Conservation (phyloP, 2,113 vertebrate species). For the Catharus fuscescens region DNA sequence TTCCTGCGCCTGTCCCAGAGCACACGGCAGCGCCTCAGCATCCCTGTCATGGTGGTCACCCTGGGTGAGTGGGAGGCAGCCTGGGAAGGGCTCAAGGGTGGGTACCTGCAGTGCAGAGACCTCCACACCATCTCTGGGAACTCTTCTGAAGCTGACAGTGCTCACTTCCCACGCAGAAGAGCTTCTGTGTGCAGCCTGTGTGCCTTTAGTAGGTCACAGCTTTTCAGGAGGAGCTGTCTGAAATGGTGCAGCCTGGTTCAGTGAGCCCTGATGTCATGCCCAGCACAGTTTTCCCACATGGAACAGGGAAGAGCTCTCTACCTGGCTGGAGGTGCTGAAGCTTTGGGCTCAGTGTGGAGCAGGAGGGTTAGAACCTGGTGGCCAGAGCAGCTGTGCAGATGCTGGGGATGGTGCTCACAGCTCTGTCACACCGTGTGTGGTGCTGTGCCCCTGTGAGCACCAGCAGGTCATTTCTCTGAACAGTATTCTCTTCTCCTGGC, state of each 20-base stretch:
- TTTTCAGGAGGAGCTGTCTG: background rate
- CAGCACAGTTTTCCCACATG: background rate
- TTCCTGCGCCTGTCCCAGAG: slow-evolving; percentile 94
- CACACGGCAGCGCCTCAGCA: slow-evolving; percentile 93
- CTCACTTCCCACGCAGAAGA: background rate
- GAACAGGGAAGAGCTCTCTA: background rate
- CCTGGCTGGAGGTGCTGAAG: background rate
- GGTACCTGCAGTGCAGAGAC: background rate
- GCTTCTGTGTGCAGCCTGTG: background rate
- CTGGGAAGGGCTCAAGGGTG: background rate
- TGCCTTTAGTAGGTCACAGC: background rate
- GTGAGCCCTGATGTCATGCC: background rate
- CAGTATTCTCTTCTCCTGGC: background rate
- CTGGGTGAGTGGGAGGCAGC: slow-evolving; percentile 82
- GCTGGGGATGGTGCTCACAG: fast-evolving
- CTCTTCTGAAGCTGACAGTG: background rate
- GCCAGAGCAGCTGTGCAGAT: fast-evolving
- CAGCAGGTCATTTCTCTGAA: background rate
- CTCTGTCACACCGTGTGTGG: background rate
- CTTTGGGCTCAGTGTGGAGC: background rate
- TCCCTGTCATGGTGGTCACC: slow-evolving; percentile 97
- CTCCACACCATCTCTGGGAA: background rate
- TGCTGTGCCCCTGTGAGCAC: background rate
- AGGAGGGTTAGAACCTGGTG: background rate
- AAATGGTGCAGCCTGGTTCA: background rate